Evolutionary conservation across 2,113 vertebrate genomes (phyloP), one percentile per base, ranked within the genome.

Genomic region (Hippocampus zosterae): DNA sequence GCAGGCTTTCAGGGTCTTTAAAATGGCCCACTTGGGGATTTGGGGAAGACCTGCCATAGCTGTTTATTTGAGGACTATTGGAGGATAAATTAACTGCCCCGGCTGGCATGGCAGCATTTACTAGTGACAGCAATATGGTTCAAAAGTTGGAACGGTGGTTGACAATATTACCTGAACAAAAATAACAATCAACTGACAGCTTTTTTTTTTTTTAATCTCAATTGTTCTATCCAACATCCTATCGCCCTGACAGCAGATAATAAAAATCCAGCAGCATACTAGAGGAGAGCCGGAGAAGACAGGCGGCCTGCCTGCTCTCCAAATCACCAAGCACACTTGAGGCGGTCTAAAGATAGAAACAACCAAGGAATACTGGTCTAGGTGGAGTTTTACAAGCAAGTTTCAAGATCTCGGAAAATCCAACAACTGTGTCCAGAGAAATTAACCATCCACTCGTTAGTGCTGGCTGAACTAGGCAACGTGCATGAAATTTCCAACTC

Each of bases 291-390:
- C 84, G 77, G 85, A 81, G 72, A 83, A 85, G 79, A 84, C 68
- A 77, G 62, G 56, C 59, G 5, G 60, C 60, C 75, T 69, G 73
- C 73, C 80, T 57, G 68, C 77, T 81, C 80, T 85, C 73, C 90
- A 89, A 91, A 88, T 76, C 84, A 90, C 91, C 88, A 90, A 85
- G 79, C 83, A 72, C 73, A 67, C 68, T 81, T 46, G 72, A 90
- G 87, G 80, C 68, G 15, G 69, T 77, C 87, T 90, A 91, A 91
- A 90, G 76, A 92, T 90, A 92, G 89, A 84, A 87, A 76, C 83
- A 65, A 76, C 88, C 78, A 83, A 83, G 85, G 82, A 84, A 70
- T 68, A 71, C 61, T 67, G 67, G 57, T 73, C 63, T 70, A 72
- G 60, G 75, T 76, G 74, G 55, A 65, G 74, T 72, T 72, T 70